phyloP scores from a whole-genome alignment of 1,140 invertebrate genomes.

The Harpegnathos saltator region DNA sequence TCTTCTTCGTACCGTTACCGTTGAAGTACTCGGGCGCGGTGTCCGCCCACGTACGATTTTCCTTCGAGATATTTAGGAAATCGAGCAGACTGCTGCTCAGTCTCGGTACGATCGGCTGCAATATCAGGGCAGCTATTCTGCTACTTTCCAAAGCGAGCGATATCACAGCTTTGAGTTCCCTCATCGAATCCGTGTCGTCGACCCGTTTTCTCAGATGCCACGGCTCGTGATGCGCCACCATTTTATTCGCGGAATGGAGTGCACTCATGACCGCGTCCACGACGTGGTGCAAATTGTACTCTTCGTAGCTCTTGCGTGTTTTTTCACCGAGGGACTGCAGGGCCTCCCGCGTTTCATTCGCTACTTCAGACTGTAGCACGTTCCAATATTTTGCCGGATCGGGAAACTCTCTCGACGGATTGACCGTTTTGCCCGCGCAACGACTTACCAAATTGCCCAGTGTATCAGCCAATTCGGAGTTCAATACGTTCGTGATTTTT shows the following conservation, averaged over 20 bases:
- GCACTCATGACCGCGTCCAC: constrained; percentile 92
- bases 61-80: constrained; percentile 87
- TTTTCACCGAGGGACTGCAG: constrained; percentile 84
- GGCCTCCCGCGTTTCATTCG: constrained; percentile 88
- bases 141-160: constrained; percentile 94
- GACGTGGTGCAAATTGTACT: constrained; percentile 94
- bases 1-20: constrained; percentile 2
- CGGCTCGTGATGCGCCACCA: constrained; percentile 94
- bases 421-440: constrained; percentile 91
- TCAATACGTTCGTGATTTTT: constrained; percentile 92
- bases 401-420: constrained; percentile 92
- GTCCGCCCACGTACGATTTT: constrained; percentile 86
- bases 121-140: constrained; percentile 91
- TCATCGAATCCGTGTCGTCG: constrained; percentile 82
- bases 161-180: constrained; percentile 90
- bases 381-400: constrained; percentile 84
- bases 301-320: constrained; percentile 89
- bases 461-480: constrained; percentile 96
- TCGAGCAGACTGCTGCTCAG: constrained; percentile 88
- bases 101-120: constrained; percentile 94
- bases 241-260: constrained; percentile 92
- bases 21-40: constrained; percentile 72
- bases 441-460: constrained; percentile 96
- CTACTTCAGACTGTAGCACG: constrained; percentile 86
- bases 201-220: constrained; percentile 92